These are phyloP conservation scores for Ascaphus truei DNA, from an alignment of 2,113 vertebrate genomes.

Conservation along the genomic window DNA sequence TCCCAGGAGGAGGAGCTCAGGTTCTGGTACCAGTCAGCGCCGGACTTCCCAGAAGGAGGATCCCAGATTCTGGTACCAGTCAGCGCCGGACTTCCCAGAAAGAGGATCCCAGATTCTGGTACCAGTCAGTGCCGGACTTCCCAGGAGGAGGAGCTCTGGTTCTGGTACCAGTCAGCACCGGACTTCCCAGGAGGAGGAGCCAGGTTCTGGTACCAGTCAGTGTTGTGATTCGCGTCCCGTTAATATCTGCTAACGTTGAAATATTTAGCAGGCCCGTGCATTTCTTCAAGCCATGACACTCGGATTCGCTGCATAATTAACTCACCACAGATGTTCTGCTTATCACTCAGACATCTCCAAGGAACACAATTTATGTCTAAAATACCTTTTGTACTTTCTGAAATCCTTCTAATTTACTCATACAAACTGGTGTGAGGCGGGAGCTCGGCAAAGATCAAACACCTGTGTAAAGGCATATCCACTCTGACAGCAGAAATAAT, in stretches of 20 bases:
- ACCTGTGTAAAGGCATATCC: conserved; percentile 19
- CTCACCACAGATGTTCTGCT: conserved; percentile 35
- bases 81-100: no score
- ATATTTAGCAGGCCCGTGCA: conserved; percentile 33
- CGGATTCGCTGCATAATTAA: conserved; percentile 34
- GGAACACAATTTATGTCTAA: conserved; percentile 38
- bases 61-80: no score
- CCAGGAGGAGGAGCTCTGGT: no score
- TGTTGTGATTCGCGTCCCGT: no score
- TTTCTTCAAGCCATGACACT: conserved; percentile 33
- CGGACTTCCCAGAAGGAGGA: no score
- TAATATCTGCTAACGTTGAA: conserved; percentile 36
- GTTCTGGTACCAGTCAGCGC: no score
- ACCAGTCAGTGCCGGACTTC: no score
- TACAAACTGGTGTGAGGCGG: conserved; percentile 24
- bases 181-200: no score
- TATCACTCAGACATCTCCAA: conserved; percentile 36
- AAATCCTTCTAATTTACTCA: conserved; percentile 34
- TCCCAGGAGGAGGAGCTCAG: no score
- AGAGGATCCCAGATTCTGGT: no score
- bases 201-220: no score
- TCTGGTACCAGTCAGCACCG: no score
- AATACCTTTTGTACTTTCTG: conserved; percentile 37
- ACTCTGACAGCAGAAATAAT: conserved; percentile 13
- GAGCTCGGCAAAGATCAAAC: conserved; percentile 29